These are phyloP conservation scores for Bellardia bayeri DNA, from an alignment of 2,888 invertebrate genomes.

Conservation along the genomic window DNA sequence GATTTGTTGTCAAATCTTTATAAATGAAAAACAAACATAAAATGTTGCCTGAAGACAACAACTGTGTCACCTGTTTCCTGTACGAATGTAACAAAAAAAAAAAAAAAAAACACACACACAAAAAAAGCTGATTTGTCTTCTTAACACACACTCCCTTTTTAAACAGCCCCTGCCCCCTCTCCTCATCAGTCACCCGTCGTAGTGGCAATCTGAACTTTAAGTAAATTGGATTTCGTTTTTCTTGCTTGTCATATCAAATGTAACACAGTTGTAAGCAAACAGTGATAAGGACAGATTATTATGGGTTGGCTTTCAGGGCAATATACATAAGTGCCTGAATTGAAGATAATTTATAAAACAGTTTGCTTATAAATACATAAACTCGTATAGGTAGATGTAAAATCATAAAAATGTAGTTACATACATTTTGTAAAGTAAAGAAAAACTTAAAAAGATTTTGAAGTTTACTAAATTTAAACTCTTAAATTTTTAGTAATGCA, in stretches of 20 bases:
- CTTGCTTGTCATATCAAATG: background rate
- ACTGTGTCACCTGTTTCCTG: constrained; percentile 53
- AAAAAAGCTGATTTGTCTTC: constrained; percentile 17
- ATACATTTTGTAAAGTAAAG: no score
- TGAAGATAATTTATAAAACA: background rate
- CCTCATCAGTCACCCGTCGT: background rate
- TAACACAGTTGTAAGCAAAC: background rate
- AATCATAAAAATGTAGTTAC: no score
- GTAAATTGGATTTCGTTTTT: constrained; percentile 45
- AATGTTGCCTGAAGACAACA: constrained; percentile 22
- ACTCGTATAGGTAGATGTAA: no score
- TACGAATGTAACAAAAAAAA: background rate
- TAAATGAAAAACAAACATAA: constrained; percentile 7
- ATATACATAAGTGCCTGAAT: background rate
- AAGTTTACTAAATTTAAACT: no score
- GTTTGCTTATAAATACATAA: background rate
- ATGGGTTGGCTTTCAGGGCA: background rate
- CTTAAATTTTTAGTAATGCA: no score
- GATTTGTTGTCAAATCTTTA: constrained; percentile 21
- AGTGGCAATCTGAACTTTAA: constrained; percentile 4
- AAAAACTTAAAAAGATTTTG: no score
- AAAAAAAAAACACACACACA: constrained; percentile 5
- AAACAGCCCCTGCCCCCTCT: background rate
- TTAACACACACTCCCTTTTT: background rate
- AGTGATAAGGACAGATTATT: background rate